These are phyloP conservation scores for Calliphora vomitoria DNA, from an alignment of 2,888 invertebrate genomes.

Conservation along the genomic window DNA sequence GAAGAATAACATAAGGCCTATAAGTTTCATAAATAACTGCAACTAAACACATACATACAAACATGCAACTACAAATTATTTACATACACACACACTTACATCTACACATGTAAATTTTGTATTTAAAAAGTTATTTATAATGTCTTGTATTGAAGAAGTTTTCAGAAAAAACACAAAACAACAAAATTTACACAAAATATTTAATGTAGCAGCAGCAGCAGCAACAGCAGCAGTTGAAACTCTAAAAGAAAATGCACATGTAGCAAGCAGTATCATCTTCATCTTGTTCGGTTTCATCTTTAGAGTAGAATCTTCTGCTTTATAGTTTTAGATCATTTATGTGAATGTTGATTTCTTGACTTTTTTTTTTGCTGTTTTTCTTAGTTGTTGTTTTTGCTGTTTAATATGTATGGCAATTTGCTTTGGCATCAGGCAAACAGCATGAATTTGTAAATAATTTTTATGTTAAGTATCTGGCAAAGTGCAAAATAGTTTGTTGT, in stretches of 20 bases:
- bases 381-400: conserved; percentile 19
- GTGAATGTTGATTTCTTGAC: conserved; percentile 49
- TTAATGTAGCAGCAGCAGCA: conserved; percentile 32
- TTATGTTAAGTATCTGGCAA: conserved; percentile 84
- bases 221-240: conserved; percentile 27
- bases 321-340: conserved; percentile 48
- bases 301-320: conserved; percentile 24
- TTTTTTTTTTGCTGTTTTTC: conserved; percentile 32
- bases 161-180: not conserved
- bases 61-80: conserved; percentile 49
- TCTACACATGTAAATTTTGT: not conserved
- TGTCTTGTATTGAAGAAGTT: conserved; percentile 48
- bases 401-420: conserved; percentile 66
- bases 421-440: conserved; percentile 66
- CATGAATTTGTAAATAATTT: conserved; percentile 82
- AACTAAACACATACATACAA: conserved; percentile 37
- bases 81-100: not conserved
- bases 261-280: conserved; percentile 56
- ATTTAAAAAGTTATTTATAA: conserved; percentile 66
- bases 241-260: conserved; percentile 6
- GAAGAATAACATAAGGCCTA: conserved; percentile 65
- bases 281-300: conserved; percentile 4
- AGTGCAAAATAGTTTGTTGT: conserved; percentile 82
- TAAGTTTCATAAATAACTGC: conserved; percentile 65
- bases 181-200: conserved; percentile 58